These are phyloP conservation scores for Heliconius sara DNA, from an alignment of 2,888 invertebrate genomes.

Conservation along the genomic window DNA sequence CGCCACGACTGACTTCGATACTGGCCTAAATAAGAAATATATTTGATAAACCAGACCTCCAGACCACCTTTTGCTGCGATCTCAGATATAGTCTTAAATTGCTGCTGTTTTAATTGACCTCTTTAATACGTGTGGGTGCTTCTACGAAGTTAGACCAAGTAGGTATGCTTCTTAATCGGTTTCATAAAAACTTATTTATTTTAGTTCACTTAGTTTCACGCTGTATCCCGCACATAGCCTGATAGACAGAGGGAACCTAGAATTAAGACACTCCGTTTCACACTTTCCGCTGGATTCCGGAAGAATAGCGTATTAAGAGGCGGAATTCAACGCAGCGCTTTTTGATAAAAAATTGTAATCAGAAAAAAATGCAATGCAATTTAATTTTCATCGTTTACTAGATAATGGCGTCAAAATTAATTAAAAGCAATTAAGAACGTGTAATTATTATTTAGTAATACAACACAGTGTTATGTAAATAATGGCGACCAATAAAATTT, in stretches of 20 bases:
- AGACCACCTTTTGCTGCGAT: not conserved
- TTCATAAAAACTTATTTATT: not conserved
- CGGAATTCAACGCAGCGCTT: no score
- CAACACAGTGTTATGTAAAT: not conserved
- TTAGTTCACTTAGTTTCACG: no score
- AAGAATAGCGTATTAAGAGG: no score
- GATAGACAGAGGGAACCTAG: no score
- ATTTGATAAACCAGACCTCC: not conserved
- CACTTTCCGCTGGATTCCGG: no score
- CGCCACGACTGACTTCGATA: no score
- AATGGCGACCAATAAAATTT: not conserved
- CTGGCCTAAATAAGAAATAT: not conserved
- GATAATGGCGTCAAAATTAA: not conserved
- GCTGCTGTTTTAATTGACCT: constrained; percentile 11
- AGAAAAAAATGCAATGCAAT: not conserved
- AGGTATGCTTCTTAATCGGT: not conserved
- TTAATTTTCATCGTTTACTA: not conserved
- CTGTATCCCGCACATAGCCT: no score
- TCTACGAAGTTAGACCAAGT: not conserved
- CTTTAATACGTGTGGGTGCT: constrained; percentile 17
- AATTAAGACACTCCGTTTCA: no score
- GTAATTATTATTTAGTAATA: not conserved
- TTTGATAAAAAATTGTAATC: no score
- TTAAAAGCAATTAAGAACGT: not conserved
- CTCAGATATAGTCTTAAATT: not conserved